Evolutionary conservation across 1,140 invertebrate genomes (phyloP).

Genomic region (Zaprionus vittiger): DNA sequence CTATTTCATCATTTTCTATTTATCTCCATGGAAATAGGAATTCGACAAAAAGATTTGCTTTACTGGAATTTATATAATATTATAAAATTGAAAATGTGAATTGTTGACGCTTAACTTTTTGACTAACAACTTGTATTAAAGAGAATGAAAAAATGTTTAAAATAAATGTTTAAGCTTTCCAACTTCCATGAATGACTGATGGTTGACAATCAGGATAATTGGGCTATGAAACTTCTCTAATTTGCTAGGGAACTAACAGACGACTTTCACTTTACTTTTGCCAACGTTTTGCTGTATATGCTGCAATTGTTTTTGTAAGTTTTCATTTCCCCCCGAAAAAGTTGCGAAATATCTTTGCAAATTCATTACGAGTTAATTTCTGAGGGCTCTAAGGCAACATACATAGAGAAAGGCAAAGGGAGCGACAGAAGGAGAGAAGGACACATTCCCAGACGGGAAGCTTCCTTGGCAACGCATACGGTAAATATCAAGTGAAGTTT

Average conservation of each 20-base stretch:
- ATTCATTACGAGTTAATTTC: slow-evolving; percentile 8
- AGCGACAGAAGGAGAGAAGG: not conserved
- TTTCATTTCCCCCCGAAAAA: slow-evolving; percentile 1
- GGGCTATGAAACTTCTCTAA: slow-evolving; percentile 7
- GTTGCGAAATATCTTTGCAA: not conserved
- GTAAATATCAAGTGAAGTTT: slow-evolving; percentile 64
- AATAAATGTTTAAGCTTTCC: not conserved
- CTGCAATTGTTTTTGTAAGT: not conserved
- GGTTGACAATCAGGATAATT: not conserved
- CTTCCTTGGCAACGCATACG: slow-evolving; percentile 40
- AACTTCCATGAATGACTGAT: not conserved
- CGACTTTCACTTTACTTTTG: not conserved
- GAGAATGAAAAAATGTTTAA: not conserved
- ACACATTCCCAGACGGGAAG: not conserved
- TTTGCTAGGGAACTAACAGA: not conserved
- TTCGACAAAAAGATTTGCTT: too few relatives aligned
- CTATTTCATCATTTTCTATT: not conserved
- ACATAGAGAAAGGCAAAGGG: not conserved
- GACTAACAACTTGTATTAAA: too few relatives aligned
- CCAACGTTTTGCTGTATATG: not conserved
- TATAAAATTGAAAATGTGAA: too few relatives aligned
- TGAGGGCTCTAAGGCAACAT: not conserved
- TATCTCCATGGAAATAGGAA: not conserved
- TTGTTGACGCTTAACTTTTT: too few relatives aligned
- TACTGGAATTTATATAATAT: too few relatives aligned